Conservation (phyloP, 2,888 invertebrate species). For the Aphelenchoides bicaudatus region DNA sequence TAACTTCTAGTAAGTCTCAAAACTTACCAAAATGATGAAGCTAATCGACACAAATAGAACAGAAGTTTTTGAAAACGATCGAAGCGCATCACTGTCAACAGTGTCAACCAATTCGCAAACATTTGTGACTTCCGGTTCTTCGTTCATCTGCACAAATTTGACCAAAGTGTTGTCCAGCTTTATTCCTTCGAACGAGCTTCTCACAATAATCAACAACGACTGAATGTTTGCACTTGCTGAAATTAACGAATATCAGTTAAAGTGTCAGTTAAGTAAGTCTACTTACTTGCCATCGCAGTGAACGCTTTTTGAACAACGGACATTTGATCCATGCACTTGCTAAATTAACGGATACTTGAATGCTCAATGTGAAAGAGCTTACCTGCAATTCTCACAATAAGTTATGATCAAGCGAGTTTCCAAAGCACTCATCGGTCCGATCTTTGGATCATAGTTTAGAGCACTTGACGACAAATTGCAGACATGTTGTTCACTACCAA, state of each 20-base stretch:
- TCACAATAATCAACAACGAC: constrained; percentile 31
- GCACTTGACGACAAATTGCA: constrained; percentile 22
- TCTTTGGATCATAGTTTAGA: background rate
- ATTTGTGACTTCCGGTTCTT: constrained; percentile 22
- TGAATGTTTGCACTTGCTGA: constrained; percentile 24
- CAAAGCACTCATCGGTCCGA: background rate
- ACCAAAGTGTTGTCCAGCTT: constrained; percentile 25
- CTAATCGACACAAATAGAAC: constrained; percentile 89
- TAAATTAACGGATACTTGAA: too few relatives aligned
- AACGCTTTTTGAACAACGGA: constrained; percentile 22
- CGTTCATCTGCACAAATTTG: constrained; percentile 30
- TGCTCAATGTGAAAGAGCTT: too few relatives aligned
- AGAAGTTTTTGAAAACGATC: constrained; percentile 57
- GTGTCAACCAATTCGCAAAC: constrained; percentile 28
- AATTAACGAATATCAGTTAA: too few relatives aligned
- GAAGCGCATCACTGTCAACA: constrained; percentile 38
- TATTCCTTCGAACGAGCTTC: constrained; percentile 12
- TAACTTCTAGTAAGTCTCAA: too few relatives aligned
- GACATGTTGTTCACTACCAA: constrained; percentile 19
- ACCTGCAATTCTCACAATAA: constrained; percentile 30
- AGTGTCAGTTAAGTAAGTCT: too few relatives aligned
- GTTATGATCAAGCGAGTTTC: constrained; percentile 28
- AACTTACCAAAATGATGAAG: too few relatives aligned
- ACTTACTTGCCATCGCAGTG: too few relatives aligned
- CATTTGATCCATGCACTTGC: constrained; percentile 26